phyloP scores from a whole-genome alignment of 2,113 vertebrate genomes.

The Phylloscopus trochilus region DNA sequence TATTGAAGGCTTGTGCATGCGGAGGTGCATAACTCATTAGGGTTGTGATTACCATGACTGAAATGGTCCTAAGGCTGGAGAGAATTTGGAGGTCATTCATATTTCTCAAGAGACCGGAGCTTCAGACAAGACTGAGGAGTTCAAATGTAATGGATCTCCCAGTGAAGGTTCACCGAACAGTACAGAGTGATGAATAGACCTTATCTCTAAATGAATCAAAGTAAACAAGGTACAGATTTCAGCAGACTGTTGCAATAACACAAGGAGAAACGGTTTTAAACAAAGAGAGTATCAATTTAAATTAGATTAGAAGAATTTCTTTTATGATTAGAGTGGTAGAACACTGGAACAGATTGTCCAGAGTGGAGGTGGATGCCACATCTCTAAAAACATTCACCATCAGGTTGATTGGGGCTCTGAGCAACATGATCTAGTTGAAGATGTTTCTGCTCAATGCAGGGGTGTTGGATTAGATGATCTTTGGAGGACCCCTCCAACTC shows the following conservation, averaged over 20 bases:
- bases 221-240: not conserved
- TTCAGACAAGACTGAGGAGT: not conserved
- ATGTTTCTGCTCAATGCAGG: not conserved
- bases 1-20: not conserved
- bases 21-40: not conserved
- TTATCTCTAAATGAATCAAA: not conserved
- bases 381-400: not conserved
- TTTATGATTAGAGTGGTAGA: not conserved
- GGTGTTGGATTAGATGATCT: not conserved
- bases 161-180: not conserved
- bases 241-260: not conserved
- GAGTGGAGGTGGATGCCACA: not conserved
- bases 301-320: not conserved
- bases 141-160: not conserved
- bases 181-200: not conserved
- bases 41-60: not conserved
- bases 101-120: not conserved
- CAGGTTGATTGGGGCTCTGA: not conserved
- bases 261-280: not conserved
- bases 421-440: not conserved
- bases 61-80: not conserved
- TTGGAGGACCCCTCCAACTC: not conserved
- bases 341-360: not conserved
- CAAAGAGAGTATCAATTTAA: not conserved
- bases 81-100: not conserved